These are phyloP conservation scores for Theodoxus fluviatilis DNA, from an alignment of 2,888 invertebrate species.

Conservation along the genomic window DNA sequence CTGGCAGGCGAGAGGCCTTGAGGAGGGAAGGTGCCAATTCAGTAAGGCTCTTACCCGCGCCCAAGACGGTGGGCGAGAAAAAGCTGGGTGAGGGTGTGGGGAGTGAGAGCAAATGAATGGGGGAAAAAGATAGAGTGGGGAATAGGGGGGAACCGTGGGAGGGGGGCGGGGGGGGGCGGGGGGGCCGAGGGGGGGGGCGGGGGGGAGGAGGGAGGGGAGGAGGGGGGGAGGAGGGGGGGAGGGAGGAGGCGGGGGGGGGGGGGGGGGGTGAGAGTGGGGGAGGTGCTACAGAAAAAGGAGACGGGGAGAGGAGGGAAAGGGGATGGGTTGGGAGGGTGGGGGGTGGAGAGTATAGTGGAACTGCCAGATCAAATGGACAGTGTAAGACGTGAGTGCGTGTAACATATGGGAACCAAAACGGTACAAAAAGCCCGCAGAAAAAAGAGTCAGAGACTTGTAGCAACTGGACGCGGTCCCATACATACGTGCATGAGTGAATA, in stretches of 20 bases:
- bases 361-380: too few relatives aligned
- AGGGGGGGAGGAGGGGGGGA: neutral
- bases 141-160: neutral
- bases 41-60: too few relatives aligned
- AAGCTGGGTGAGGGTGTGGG: too few relatives aligned
- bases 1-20: too few relatives aligned
- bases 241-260: neutral
- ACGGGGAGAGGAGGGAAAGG: constrained; percentile 8
- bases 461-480: too few relatives aligned
- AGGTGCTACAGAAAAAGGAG: neutral
- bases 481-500: too few relatives aligned
- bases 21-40: too few relatives aligned
- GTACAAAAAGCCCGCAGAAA: too few relatives aligned
- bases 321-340: neutral
- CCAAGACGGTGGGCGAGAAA: too few relatives aligned
- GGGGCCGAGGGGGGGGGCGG: constrained; percentile 13
- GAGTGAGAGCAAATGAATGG: neutral
- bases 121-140: constrained; percentile 1
- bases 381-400: too few relatives aligned
- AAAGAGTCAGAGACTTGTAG: too few relatives aligned
- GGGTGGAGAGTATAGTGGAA: neutral
- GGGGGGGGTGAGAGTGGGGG: neutral
- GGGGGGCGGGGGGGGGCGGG: constrained; percentile 4
- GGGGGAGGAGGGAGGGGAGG: neutral
- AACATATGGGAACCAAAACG: too few relatives aligned